Base-by-base conservation (phyloP, 1,140 invertebrate species). In the Amphibalanus amphitrite region DNA sequence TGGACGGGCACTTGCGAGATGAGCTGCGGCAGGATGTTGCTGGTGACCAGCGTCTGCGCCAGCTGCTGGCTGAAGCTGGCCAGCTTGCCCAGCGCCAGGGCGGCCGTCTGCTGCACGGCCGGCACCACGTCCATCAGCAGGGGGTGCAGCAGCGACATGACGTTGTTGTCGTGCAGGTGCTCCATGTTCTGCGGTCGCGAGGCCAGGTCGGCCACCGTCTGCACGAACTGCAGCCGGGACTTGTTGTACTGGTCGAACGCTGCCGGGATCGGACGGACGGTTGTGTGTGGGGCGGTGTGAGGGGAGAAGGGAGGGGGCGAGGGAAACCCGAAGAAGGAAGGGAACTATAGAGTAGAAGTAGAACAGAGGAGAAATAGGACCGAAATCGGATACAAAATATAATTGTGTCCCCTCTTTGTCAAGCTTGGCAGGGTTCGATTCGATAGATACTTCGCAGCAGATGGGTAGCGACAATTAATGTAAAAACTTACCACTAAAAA, bases 181-280 rank as follows among this genome's bases (percentile, higher is more conserved):
- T 90, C 87, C 29, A 90, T 84, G 78, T 90, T 90, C 65, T 86
- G 85, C 13, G 86, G 81, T 76, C 88, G 83, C 10, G 84, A 82
- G 0, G 90, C 85, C 59, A 90, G 77, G 76, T 91, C 89, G 20
- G 88, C 85, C 67, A 91, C 82, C 0, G 86, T 85, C 80, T 90
- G 87, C 0, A 88, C 88, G 79, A 92, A 92, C 67, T 83, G 82
- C 65, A 88, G 81, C 67, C 90, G 82, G 33, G 88, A 84, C 77
- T 87, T 89, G 78, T 90, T 88, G 78, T 91, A 92, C 71, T 88
- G 85, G 76, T 90, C 88, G 80, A 92, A 90, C 73, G 89, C 88
- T 89, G 71, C 17, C 33, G 33, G 33, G 4, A 15, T 4, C 4
- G 33, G 33, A 38, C 4, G 33, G 4, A 38, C 33, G n/a, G n/a